Evolutionary conservation across 2,888 invertebrate species (phyloP).

Genomic region (Laothoe populi): DNA sequence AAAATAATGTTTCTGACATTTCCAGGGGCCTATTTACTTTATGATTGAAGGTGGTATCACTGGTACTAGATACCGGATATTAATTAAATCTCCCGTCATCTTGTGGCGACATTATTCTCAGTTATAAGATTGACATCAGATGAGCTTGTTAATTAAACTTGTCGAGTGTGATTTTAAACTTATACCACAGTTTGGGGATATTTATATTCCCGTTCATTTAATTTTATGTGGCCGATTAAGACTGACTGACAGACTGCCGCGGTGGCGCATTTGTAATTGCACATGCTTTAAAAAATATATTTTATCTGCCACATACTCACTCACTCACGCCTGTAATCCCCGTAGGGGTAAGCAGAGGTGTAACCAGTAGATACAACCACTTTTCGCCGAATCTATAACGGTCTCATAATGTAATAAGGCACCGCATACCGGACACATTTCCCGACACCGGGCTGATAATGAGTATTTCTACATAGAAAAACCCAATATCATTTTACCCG

Average conservation of each 20-base stretch:
- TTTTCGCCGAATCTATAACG: too few species aligned
- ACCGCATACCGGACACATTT: too few species aligned
- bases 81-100: slow-evolving; percentile 66
- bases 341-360: too few species aligned
- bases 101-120: slow-evolving; percentile 60
- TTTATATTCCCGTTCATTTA: background rate
- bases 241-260: background rate
- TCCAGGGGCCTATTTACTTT: slow-evolving; percentile 35
- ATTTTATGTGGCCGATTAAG: background rate
- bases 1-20: background rate
- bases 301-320: too few species aligned
- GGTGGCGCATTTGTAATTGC: too few species aligned
- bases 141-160: slow-evolving; percentile 62
- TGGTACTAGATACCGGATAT: slow-evolving; percentile 54
- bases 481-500: too few species aligned
- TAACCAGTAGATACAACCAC: too few species aligned
- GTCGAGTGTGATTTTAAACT: slow-evolving; percentile 32
- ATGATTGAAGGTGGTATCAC: slow-evolving; percentile 43
- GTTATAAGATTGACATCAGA: slow-evolving; percentile 58
- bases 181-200: background rate
- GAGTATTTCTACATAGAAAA: too few species aligned
- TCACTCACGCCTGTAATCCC: too few species aligned
- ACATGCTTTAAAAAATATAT: too few species aligned
- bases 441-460: too few species aligned
- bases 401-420: too few species aligned